phyloP scores from a whole-genome alignment of 1,140 invertebrate genomes.

The Drosophila lini region DNA sequence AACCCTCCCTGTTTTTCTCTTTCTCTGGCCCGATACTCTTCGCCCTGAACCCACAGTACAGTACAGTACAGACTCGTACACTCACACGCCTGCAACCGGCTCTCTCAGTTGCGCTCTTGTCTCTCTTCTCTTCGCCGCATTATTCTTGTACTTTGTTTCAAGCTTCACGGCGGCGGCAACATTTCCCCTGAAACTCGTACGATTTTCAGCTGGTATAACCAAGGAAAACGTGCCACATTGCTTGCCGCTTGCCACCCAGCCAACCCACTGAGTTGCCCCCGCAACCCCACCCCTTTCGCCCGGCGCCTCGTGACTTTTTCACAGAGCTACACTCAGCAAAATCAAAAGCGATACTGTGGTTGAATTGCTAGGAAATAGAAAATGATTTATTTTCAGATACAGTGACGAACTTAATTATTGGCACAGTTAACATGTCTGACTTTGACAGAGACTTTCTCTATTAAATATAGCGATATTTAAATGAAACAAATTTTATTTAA shows the following conservation, averaged over 20 bases:
- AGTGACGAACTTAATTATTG: too few species aligned
- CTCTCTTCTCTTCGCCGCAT: constrained; percentile 68
- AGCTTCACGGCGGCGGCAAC: constrained; percentile 42
- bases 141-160: constrained; percentile 55
- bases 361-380: background rate
- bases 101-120: constrained; percentile 22
- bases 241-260: constrained; percentile 38
- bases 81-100: constrained; percentile 20
- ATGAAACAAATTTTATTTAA: too few species aligned
- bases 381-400: too few species aligned
- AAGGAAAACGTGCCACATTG: constrained; percentile 73
- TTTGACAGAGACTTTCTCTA: too few species aligned
- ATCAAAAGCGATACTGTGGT: background rate
- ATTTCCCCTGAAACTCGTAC: constrained; percentile 80
- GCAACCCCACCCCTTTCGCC: constrained; percentile 1
- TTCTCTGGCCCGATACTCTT: constrained; percentile 18
- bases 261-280: constrained; percentile 18
- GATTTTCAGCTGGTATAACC: constrained; percentile 81
- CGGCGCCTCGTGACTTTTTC: constrained; percentile 44
- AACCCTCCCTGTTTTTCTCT: constrained; percentile 14
- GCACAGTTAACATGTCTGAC: too few species aligned
- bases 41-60: constrained; percentile 40
- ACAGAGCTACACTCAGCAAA: constrained; percentile 2
- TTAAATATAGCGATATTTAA: too few species aligned
- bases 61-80: constrained; percentile 41